These are phyloP conservation scores for Nebria salina DNA, from an alignment of 2,888 invertebrate species.

Conservation along the genomic window DNA sequence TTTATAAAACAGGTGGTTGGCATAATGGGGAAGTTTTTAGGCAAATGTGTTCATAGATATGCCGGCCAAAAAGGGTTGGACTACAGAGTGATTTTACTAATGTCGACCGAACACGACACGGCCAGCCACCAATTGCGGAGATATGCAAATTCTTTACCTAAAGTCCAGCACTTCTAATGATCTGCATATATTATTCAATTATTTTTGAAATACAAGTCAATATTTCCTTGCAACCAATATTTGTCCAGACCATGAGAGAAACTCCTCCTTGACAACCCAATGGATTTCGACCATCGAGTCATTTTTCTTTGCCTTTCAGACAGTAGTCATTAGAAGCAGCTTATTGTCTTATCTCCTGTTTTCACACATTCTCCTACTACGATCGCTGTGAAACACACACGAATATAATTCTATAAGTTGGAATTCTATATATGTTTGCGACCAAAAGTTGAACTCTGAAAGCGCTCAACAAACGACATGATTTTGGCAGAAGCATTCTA, in stretches of 20 bases:
- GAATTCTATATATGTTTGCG: too few relatives aligned
- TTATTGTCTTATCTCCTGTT: background rate
- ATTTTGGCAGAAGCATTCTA: too few relatives aligned
- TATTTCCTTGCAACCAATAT: background rate
- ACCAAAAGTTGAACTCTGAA: too few relatives aligned
- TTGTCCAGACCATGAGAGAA: background rate
- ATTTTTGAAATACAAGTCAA: background rate
- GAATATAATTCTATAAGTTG: background rate
- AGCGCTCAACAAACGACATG: too few relatives aligned
- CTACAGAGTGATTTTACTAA: background rate
- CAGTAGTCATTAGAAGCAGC: background rate
- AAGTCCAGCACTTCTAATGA: background rate
- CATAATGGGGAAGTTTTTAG: background rate
- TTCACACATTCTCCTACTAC: background rate
- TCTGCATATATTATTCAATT: background rate
- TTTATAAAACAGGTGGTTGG: background rate
- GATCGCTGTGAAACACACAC: background rate
- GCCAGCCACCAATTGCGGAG: background rate
- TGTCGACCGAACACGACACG: background rate
- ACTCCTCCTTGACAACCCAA: background rate
- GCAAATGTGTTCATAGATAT: background rate
- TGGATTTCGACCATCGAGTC: background rate
- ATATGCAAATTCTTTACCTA: background rate
- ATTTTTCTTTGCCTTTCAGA: background rate
- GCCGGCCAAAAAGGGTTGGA: background rate